These are phyloP conservation scores for Dendrocincla tyrannina DNA, from an alignment of 2,797 vertebrate species.

Conservation along the genomic window DNA sequence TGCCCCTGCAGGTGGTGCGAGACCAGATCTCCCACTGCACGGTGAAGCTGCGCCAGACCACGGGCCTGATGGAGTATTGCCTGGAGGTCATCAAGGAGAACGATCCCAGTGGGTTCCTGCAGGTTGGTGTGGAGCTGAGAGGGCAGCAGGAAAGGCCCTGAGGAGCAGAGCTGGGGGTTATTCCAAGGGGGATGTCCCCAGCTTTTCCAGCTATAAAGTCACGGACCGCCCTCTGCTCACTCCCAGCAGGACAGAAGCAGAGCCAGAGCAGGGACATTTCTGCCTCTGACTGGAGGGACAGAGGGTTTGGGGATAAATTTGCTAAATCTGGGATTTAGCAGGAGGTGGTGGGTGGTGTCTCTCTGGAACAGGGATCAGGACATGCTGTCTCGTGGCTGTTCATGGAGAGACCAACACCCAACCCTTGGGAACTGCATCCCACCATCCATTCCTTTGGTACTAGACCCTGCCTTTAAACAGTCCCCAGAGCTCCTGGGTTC, in stretches of 20 bases:
- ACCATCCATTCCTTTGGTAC: background rate
- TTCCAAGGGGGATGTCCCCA: too few species aligned
- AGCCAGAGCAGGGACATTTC: rapidly evolving
- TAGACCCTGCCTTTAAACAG: background rate
- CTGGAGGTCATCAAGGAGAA: slow-evolving; percentile 99
- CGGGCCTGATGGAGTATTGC: slow-evolving; percentile 98
- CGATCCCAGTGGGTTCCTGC: slow-evolving; percentile 97
- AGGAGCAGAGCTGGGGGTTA: too few species aligned
- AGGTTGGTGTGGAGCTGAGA: slow-evolving; percentile 75
- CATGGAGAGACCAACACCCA: rapidly evolving
- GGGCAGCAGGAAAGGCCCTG: background rate
- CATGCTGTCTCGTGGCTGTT: rapidly evolving
- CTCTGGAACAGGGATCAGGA: background rate
- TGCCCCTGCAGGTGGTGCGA: slow-evolving; percentile 86
- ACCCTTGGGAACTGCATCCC: background rate
- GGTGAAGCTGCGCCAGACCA: slow-evolving; percentile 97
- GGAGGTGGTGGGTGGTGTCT: background rate
- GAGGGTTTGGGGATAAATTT: background rate
- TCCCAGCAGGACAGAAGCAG: background rate
- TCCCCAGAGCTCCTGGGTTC: background rate
- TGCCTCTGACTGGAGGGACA: background rate
- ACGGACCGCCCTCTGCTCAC: background rate
- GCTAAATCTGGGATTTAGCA: background rate
- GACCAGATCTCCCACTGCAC: slow-evolving; percentile 99
- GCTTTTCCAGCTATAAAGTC: background rate